A percentile compares a stretch with the other conserved stretches of the same genome.
Evolutionary conservation across 2,888 invertebrate genomes (phyloP).

Genomic region (Liopterus haemorrhoidalis): DNA sequence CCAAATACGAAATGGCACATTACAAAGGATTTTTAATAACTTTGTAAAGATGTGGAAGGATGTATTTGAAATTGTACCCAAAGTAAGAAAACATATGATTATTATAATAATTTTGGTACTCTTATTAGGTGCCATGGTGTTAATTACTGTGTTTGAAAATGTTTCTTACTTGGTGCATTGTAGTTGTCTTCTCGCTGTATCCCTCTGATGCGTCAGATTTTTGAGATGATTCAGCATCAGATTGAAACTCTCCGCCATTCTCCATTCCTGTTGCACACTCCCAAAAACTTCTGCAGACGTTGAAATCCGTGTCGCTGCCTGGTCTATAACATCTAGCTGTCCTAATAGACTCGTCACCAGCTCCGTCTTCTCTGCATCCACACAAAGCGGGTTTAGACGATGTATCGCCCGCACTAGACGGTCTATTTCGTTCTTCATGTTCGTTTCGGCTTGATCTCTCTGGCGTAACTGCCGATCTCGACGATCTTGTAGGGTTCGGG

Average conservation of each 20-base stretch:
- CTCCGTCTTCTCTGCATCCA: constrained; percentile 50
- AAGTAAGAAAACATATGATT: not conserved
- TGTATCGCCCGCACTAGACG: constrained; percentile 40
- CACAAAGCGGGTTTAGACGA: constrained; percentile 47
- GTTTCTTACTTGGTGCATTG: constrained; percentile 51
- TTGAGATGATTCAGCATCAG: constrained; percentile 56
- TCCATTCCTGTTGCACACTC: constrained; percentile 54
- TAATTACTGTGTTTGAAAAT: not conserved
- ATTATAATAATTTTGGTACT: not conserved
- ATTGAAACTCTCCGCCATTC: constrained; percentile 52
- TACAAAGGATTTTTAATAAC: too few species aligned
- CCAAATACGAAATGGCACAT: too few species aligned
- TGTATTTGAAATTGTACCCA: not conserved
- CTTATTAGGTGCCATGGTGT: too few species aligned
- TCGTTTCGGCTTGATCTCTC: constrained; percentile 54
- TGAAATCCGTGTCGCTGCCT: constrained; percentile 40
- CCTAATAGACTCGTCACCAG: constrained; percentile 48
- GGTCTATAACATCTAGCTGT: constrained; percentile 41
- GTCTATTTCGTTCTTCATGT: constrained; percentile 51
- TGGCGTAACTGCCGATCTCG: constrained; percentile 52
- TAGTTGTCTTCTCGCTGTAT: constrained; percentile 51
- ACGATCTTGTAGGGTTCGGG: constrained; percentile 50
- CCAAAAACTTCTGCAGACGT: constrained; percentile 47
- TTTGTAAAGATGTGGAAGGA: too few species aligned
- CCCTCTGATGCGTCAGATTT: constrained; percentile 50